Conservation (phyloP, 2,797 vertebrate genomes). For the Fratercula arctica region DNA sequence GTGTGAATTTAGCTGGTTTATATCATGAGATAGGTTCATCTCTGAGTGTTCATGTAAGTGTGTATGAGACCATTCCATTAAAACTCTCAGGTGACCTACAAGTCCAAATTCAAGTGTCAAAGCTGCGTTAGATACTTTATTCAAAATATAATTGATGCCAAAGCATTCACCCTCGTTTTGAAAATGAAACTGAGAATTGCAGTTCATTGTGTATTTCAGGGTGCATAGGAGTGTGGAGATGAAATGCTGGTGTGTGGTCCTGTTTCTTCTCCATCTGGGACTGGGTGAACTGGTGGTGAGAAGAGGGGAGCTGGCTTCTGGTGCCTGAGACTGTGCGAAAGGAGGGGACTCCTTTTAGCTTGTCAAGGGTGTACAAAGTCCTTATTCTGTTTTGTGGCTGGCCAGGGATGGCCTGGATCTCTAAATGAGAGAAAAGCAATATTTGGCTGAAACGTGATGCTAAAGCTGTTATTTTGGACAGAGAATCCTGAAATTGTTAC, state of each 20-base stretch:
- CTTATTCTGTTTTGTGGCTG: neutral
- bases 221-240: fast-evolving
- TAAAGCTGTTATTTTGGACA: neutral
- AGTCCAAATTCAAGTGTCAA: neutral
- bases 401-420: neutral
- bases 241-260: neutral
- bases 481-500: neutral
- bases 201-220: fast-evolving
- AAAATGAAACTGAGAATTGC: neutral
- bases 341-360: neutral
- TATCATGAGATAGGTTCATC: neutral
- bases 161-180: neutral
- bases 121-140: neutral
- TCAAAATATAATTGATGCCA: neutral
- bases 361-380: neutral
- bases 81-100: neutral
- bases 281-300: neutral
- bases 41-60: fast-evolving
- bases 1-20: neutral
- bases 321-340: neutral
- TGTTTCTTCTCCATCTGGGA: neutral
- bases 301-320: neutral
- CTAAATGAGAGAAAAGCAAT: fast-evolving
- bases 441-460: neutral
- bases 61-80: neutral